Base-by-base conservation (phyloP, 30 jellyfish, hydroid and myxozoan species). In the Rhopilema esculentum region DNA sequence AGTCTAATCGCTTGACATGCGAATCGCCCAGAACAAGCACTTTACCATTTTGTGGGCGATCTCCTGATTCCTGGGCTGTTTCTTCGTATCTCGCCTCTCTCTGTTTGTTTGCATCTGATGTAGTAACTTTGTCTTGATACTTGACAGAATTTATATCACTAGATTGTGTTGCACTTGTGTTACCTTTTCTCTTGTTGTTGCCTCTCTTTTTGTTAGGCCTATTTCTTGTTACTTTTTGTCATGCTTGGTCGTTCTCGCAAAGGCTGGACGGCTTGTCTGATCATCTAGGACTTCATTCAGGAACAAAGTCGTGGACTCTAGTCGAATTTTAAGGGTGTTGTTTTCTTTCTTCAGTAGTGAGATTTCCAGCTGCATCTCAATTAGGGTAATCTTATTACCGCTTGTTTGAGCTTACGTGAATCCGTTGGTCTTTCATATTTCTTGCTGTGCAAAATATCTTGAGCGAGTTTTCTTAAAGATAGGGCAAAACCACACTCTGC, bases 1-100 rank as follows among this genome's bases (percentile, higher is more conserved):
- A 0, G 64, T 23, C 63, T 2, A 40, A 40, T 40, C 76, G 0
- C 63, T 52, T 77, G 88, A 77, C 40, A 51, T 53, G 88, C 20
- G 88, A 77, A 22, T 77, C 88, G 8, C 88, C 88, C 4, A 77
- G 4, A 0, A 77, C 29, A 77, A 77, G 69, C 9, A 69, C 80
- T 69, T 69, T 12, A 19, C 66, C 66, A 16, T 22, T 19, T 8
- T 18, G 28, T 66, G 29, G 28, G 28, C 28, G 8, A 24, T 66
- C 77, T 69, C 80, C 80, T 23, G 80, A 7, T 16, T 69, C 57
- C 53, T 69, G 72, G 12, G 12, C 12, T 1, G 72, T 24, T 7
- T 17, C 17, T 51, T 51, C 66, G n/a, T n/a, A n/a, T n/a, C n/a
- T n/a, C 19, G 66, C 66, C 66, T 51, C 66, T 51, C 19, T 51